Evolutionary conservation across 2,797 vertebrate genomes (phyloP), one percentile per base, ranked within the genome.

Genomic region (Neosilurus hyrtlii): DNA sequence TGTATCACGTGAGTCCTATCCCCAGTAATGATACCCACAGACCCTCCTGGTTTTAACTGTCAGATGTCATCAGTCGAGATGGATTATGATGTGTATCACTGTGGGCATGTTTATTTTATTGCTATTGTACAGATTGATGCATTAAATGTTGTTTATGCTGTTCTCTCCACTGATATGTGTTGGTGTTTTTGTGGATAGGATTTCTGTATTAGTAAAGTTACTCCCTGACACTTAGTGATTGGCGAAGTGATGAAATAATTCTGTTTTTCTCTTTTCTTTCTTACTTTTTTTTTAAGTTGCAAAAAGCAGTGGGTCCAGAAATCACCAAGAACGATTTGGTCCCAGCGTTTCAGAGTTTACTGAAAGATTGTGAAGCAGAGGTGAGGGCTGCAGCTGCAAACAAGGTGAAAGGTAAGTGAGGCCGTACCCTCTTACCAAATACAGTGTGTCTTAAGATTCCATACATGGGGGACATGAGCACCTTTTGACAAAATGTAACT

Each of bases 241-340:
- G 14, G 12, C 66, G 43, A 68, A 43, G 66, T 8, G 52, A 30
- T 57, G 2, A 11, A 72, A 26, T 70, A 35, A 56, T 16, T 66
- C 30, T 16, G 2, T 63, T 63, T 3, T 37, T 9, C 0, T 65
- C 5, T 59, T 0, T 59, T 59, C 20, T 16, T 12, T 68, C 12
- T 16, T 84, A 18, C 35, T n/a, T 71, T 84, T 26, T 56, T 83
- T 57, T 86, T 6, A 72, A 11, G 95, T 93, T 96, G 83, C 95
- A 96, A 91, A 96, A 96, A 89, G 95, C 95, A 0, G 95, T 96
- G 5, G 95, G 95, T 0, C 94, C 95, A 49, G 95, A 96, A 91
- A 96, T 96, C 89, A 96, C 95, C 51, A 96, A 96, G 89, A 96
- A 95, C 1, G 95, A 96, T 84, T 89, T 96, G 87, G 95, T 96